Percentiles rank a stretch among this genome's conserved stretches.
Evolutionary conservation across 2,113 vertebrate genomes (phyloP).

Genomic region (Tursiops truncatus): DNA sequence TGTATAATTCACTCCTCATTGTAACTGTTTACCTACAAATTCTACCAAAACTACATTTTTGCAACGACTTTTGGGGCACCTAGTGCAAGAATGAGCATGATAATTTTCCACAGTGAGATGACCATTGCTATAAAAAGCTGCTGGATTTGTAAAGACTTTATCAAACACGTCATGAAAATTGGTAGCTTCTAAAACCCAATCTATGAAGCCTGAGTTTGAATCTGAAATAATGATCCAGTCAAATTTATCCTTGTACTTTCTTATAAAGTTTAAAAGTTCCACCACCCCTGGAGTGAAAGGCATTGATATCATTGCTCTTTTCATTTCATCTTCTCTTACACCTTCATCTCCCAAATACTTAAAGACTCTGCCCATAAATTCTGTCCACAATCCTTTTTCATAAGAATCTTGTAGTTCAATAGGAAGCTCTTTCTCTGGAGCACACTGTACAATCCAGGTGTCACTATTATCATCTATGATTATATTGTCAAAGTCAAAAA

Average conservation of each 20-base stretch:
- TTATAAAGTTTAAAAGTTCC: slow-evolving; percentile 92
- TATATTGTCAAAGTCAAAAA: slow-evolving; percentile 99
- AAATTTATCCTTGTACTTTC: slow-evolving; percentile 87
- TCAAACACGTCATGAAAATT: slow-evolving; percentile 87
- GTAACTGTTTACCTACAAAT: slow-evolving; percentile 85
- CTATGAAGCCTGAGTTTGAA: slow-evolving; percentile 95
- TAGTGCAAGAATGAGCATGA: slow-evolving; percentile 89
- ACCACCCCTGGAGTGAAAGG: slow-evolving; percentile 93
- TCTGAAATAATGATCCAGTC: slow-evolving; percentile 98
- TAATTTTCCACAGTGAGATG: slow-evolving; percentile 87
- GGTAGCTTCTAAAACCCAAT: slow-evolving; percentile 92
- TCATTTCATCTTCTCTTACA: slow-evolving; percentile 88
- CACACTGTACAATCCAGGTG: slow-evolving; percentile 95
- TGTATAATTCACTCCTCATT: slow-evolving; percentile 86
- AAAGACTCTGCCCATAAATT: slow-evolving; percentile 96
- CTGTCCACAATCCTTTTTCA: slow-evolving; percentile 93
- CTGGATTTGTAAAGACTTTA: slow-evolving; percentile 94
- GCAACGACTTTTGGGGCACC: slow-evolving; percentile 95
- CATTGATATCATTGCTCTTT: slow-evolving; percentile 89
- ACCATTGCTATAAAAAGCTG: slow-evolving; percentile 87
- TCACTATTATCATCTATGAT: slow-evolving; percentile 97
- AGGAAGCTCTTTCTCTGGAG: slow-evolving; percentile 91
- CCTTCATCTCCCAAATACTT: slow-evolving; percentile 91
- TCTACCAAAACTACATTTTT: slow-evolving; percentile 91
- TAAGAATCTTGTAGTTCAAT: slow-evolving; percentile 88